A percentile compares a stretch with the other conserved stretches of the same genome.
phyloP scores from a whole-genome alignment of 2,113 vertebrate species.

The Lutjanus erythropterus region DNA sequence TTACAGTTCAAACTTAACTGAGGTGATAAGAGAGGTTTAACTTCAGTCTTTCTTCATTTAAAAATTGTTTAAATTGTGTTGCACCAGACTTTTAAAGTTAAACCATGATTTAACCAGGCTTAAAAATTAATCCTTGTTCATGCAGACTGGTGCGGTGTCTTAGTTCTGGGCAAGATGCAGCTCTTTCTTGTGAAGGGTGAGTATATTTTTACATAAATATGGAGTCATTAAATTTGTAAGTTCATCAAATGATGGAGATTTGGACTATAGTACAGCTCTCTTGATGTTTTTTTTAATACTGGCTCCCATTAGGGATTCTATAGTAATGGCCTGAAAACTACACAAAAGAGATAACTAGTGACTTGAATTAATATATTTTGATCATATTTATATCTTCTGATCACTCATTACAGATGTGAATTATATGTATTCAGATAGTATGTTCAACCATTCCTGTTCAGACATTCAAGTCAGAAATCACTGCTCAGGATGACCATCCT shows the following conservation, averaged over 20 bases:
- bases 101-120: no score
- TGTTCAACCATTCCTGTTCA: neutral
- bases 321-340: neutral
- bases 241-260: neutral
- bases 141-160: no score
- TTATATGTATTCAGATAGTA: neutral
- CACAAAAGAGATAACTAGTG: neutral
- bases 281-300: neutral
- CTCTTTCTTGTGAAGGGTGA: neutral
- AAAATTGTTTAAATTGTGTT: no score
- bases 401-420: neutral
- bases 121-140: no score
- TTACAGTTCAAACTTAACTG: no score
- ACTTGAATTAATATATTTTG: neutral
- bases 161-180: neutral
- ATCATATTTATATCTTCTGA: no score
- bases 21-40: no score
- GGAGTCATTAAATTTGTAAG: neutral
- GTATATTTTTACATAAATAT: neutral
- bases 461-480: neutral
- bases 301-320: neutral
- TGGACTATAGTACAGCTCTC: neutral
- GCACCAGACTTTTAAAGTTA: no score
- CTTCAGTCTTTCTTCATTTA: no score
- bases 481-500: neutral